These are phyloP conservation scores for Prietella phreatophila DNA, from an alignment of 2,113 vertebrate species.

Conservation along the genomic window DNA sequence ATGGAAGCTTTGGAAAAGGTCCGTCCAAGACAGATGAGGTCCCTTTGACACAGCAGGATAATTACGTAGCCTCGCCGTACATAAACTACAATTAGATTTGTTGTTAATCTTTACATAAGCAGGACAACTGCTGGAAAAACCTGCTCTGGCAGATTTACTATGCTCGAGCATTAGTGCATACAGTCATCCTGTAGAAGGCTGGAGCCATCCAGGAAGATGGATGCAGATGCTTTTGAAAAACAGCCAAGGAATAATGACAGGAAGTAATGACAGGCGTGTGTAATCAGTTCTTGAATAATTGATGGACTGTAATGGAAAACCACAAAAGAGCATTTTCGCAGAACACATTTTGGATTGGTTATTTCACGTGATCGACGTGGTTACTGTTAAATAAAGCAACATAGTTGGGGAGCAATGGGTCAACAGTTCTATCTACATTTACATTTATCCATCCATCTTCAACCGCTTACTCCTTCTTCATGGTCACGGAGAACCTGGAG, in stretches of 20 bases:
- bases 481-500: too few species aligned
- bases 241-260: conserved; percentile 38
- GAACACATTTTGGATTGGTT: conserved; percentile 25
- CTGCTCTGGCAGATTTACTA: conserved; percentile 55
- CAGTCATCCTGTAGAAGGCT: neutral
- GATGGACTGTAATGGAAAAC: conserved; percentile 45
- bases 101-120: conserved; percentile 58
- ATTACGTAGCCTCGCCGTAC: conserved; percentile 57
- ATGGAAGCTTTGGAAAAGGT: neutral
- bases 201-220: neutral
- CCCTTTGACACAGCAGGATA: conserved; percentile 55
- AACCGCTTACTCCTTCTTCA: too few species aligned
- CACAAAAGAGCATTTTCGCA: conserved; percentile 10
- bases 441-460: too few species aligned
- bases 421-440: neutral
- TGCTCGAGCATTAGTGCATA: conserved; percentile 16
- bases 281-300: conserved; percentile 46
- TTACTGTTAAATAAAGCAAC: neutral
- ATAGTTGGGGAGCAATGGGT: neutral
- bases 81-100: conserved; percentile 55
- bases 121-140: conserved; percentile 51
- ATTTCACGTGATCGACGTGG: neutral
- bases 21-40: conserved; percentile 51
- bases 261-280: conserved; percentile 36
- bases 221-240: conserved; percentile 25